Base-by-base conservation (phyloP, 37 sponge, comb jelly and placozoan genomes). In the Oopsacas minuta region DNA sequence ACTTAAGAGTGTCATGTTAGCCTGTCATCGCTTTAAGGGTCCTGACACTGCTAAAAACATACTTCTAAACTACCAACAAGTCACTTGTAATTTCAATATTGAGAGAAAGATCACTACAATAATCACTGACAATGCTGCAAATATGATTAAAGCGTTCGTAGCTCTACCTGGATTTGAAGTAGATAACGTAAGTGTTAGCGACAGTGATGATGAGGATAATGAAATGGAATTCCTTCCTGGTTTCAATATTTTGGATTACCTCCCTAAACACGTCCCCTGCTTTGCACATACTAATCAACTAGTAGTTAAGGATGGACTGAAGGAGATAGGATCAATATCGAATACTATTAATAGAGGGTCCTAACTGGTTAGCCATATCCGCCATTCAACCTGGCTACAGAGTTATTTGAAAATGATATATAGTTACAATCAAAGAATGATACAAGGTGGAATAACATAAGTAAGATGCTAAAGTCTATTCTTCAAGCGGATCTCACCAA, bases 41-140 rank as follows among this genome's bases (percentile, higher is more conserved):
- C 51, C 84, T 37, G 52, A 84, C 84, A 84, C 84, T 39, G 84
- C 52, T 49, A 52, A 84, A 82, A 61, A 61, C 75, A n/a, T 61
- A 61, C 75, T 61, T 61, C 75, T 61, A 61, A 61, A 61, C n/a
- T n/a, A 25, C 30, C 75, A 10, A 61, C 20, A 61, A 61, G 75
- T 61, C 75, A 61, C 75, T 61, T 61, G 22, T 61, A 20, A 34
- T 61, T 61, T 61, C 75, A 61, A 61, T 61, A 61, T 61, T n/a
- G 75, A 61, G 75, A 61, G 75, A 61, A 61, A 61, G 7, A 61
- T 61, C 75, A 61, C 75, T 61, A 61, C 75, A 34, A 61, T 61
- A 61, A 61, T 61, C 75, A 61, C 30, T 61, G 75, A 61, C 30
- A 61, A 61, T 61, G 75, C 75, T 61, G 75, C 75, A 61, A 61